phyloP scores from a whole-genome alignment of 1,140 invertebrate species.

The Neelides sp. region DNA sequence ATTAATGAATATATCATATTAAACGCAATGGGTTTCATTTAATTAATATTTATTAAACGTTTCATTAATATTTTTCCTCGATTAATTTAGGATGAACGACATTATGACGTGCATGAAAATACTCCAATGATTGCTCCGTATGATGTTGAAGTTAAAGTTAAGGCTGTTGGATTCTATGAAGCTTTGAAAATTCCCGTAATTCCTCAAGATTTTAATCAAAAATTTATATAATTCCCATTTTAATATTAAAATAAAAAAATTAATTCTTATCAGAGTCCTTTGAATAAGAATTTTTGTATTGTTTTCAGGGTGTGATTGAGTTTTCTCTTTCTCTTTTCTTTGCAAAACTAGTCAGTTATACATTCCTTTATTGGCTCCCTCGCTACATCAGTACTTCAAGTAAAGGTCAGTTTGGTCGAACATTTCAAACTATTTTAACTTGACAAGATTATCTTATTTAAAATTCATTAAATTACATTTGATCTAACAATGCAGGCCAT shows the following conservation, averaged over 20 bases:
- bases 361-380: constrained; percentile 93
- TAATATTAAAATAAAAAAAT: neutral
- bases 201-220: constrained; percentile 7
- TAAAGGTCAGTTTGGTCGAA: constrained; percentile 39
- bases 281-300: constrained; percentile 21
- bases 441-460: constrained; percentile 9
- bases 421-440: no score
- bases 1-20: no score
- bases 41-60: no score
- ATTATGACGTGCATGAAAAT: constrained; percentile 18
- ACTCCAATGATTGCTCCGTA: constrained; percentile 25
- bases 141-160: constrained; percentile 32
- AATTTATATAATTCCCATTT: constrained; percentile 1
- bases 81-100: constrained; percentile 6
- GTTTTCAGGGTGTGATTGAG: constrained; percentile 69
- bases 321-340: constrained; percentile 91
- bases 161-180: constrained; percentile 61
- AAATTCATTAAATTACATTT: neutral
- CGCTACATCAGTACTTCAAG: constrained; percentile 72
- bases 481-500: constrained; percentile 4
- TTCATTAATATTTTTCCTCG: no score
- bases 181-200: constrained; percentile 66
- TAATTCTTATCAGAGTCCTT: constrained; percentile 6
- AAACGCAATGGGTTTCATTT: no score
- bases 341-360: constrained; percentile 94